Conservation (phyloP, 1,140 invertebrate species). For the Drosophila nikananu region DNA sequence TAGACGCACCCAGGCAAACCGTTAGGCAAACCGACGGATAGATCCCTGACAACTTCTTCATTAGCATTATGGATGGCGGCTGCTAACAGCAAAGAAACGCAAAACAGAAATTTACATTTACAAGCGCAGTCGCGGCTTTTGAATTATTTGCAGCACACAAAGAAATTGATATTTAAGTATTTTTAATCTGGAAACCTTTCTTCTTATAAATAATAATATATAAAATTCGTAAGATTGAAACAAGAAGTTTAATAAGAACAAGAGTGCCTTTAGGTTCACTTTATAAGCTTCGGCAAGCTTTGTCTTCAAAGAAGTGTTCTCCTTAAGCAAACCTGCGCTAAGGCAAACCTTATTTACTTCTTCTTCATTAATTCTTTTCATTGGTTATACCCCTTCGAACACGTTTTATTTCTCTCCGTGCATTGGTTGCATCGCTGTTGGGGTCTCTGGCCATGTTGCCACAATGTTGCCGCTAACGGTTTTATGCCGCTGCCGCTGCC, state of each 20-base stretch:
- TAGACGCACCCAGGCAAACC: slow-evolving; percentile 56
- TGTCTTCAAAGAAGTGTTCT: neutral
- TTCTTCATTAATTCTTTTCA: too few species aligned
- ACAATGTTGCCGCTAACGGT: slow-evolving; percentile 71
- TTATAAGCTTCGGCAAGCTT: neutral
- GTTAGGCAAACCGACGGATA: slow-evolving; percentile 54
- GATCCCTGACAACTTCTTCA: slow-evolving; percentile 65
- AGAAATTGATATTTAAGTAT: neutral
- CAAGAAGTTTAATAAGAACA: neutral
- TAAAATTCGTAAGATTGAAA: too few species aligned
- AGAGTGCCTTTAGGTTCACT: too few species aligned
- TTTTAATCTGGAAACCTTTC: too few species aligned
- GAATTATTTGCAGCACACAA: slow-evolving; percentile 52
- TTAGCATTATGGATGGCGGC: slow-evolving; percentile 75
- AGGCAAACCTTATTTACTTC: too few species aligned
- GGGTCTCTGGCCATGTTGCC: slow-evolving; percentile 52
- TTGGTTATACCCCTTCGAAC: neutral
- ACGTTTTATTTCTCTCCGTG: neutral
- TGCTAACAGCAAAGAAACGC: slow-evolving; percentile 18
- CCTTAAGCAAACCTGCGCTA: neutral
- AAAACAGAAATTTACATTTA: slow-evolving; percentile 71
- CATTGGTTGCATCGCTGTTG: slow-evolving; percentile 14
- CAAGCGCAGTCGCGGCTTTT: slow-evolving; percentile 56
- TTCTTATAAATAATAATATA: neutral
- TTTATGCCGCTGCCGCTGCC: slow-evolving; percentile 40